phyloP scores from a whole-genome alignment of 2,888 invertebrate genomes.

The Aphidius colemani region DNA sequence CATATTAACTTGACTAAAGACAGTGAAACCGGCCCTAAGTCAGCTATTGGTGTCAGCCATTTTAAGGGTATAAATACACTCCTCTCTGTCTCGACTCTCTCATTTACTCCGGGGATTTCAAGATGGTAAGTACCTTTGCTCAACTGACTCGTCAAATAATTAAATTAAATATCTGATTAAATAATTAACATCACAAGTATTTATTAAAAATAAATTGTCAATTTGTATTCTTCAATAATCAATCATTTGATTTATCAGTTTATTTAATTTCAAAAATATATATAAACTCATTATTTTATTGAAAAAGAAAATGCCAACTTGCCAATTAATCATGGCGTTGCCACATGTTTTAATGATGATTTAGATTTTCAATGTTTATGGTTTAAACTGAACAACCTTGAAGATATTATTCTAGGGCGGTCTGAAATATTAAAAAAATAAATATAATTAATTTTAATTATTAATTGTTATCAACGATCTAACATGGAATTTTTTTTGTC shows the following conservation, averaged over 20 bases:
- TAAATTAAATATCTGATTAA: background rate
- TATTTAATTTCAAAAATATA: background rate
- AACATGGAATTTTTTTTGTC: constrained; percentile 6
- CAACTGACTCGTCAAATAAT: constrained; percentile 30
- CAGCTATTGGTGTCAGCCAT: constrained; percentile 32
- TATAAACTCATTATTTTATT: constrained; percentile 23
- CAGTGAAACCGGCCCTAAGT: too few relatives aligned
- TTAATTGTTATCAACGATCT: too few relatives aligned
- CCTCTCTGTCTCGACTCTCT: constrained; percentile 36
- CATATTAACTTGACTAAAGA: too few relatives aligned
- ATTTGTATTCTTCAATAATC: constrained; percentile 4
- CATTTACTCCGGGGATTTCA: constrained; percentile 44
- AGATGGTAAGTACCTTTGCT: constrained; percentile 44
- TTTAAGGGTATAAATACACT: constrained; percentile 32
- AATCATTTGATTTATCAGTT: background rate
- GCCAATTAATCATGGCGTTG: background rate
- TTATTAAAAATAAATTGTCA: background rate
- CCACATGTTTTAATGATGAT: constrained; percentile 65
- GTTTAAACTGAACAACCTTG: constrained; percentile 70
- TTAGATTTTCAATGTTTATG: constrained; percentile 68
- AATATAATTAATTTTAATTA: constrained; percentile 6
- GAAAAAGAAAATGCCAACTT: constrained; percentile 13
- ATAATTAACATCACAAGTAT: too few relatives aligned
- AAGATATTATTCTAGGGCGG: constrained; percentile 76
- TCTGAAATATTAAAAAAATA: constrained; percentile 62